Conservation (phyloP, 2,888 invertebrate genomes). For the Hartigia nigra region DNA sequence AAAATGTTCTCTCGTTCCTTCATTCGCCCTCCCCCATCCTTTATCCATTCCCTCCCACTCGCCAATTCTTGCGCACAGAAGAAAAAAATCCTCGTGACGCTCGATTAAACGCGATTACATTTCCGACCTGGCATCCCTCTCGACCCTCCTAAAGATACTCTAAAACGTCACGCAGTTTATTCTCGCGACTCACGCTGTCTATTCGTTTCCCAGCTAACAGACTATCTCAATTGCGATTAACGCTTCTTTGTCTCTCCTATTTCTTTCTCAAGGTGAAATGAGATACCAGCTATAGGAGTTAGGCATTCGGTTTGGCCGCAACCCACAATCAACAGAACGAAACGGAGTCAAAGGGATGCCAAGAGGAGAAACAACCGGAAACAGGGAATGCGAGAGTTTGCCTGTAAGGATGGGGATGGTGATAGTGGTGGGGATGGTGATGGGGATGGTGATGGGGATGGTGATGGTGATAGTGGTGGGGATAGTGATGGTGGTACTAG, state of each 20-base stretch:
- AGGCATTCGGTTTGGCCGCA: background rate
- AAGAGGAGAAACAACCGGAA: constrained; percentile 1
- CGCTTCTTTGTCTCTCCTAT: background rate
- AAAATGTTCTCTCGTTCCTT: constrained; percentile 38
- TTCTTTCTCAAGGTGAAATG: background rate
- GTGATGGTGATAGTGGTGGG: constrained; percentile 8
- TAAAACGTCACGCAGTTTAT: background rate
- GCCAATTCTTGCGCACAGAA: constrained; percentile 5
- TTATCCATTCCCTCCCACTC: constrained; percentile 10
- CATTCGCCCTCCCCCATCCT: constrained; percentile 4
- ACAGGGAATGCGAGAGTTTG: constrained; percentile 21
- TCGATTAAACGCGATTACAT: constrained; percentile 32
- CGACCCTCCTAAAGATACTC: background rate
- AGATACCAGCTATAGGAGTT: background rate
- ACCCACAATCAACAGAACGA: background rate
- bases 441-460: no score
- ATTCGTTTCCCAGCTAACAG: background rate
- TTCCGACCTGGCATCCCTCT: constrained; percentile 16
- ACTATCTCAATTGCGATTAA: background rate
- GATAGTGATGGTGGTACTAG: constrained; percentile 29
- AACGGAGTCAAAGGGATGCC: constrained; percentile 10
- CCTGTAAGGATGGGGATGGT: constrained; percentile 9
- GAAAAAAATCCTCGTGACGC: constrained; percentile 17
- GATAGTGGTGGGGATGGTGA: constrained; percentile 25
- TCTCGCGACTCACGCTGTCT: background rate